Conservation (phyloP, 1,140 invertebrate species). For the Matsumurasca onukii region DNA sequence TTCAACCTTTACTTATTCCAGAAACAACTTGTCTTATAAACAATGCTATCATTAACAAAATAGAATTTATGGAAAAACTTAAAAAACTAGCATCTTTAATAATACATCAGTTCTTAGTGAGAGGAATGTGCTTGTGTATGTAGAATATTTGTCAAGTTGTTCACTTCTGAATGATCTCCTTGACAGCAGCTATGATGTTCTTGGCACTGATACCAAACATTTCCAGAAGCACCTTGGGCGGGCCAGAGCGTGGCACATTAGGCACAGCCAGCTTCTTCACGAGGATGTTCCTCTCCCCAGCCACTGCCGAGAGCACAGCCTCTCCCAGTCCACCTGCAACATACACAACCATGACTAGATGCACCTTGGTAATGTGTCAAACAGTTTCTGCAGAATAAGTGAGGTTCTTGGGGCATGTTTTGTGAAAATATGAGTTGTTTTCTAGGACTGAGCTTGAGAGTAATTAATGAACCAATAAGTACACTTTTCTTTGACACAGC, state of each 20-base stretch:
- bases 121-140: slow-evolving; percentile 16
- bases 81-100: slow-evolving; percentile 6
- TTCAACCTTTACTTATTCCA: slow-evolving; percentile 7
- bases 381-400: no score
- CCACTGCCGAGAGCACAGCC: slow-evolving; percentile 82
- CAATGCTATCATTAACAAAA: slow-evolving; percentile 15
- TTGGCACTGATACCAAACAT: slow-evolving; percentile 85
- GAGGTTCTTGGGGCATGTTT: no score
- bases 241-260: slow-evolving; percentile 88
- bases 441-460: not conserved
- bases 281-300: slow-evolving; percentile 68
- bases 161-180: slow-evolving; percentile 26
- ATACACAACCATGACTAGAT: not conserved
- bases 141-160: not conserved
- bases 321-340: slow-evolving; percentile 89
- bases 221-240: slow-evolving; percentile 79
- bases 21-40: slow-evolving; percentile 11
- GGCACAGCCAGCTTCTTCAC: slow-evolving; percentile 85
- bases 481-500: no score
- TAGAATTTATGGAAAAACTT: slow-evolving; percentile 17
- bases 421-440: no score
- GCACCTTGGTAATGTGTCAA: not conserved
- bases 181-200: slow-evolving; percentile 72
- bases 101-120: slow-evolving; percentile 16
- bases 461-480: slow-evolving; percentile 11